Base-by-base conservation (phyloP, 2,888 invertebrate species). In the Nebria brevicollis region DNA sequence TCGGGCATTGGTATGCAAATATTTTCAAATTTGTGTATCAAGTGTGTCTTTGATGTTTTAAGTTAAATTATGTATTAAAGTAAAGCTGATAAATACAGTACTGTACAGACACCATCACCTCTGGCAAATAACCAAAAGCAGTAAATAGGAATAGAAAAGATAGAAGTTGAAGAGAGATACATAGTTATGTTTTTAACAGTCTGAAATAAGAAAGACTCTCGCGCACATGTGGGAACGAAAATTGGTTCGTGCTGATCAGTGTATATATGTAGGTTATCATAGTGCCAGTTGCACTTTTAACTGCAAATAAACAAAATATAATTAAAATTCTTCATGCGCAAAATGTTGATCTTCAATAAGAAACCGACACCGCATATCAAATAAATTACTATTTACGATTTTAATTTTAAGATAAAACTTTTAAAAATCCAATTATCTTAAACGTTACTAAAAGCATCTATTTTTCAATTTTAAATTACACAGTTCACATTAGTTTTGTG, bases 71-170 rank as follows among this genome's bases (percentile, higher is more conserved):
- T 11, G 54, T 54, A 11, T 54, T 54, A 34, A 54, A 54, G 54
- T 54, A 11, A 54, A 54, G 13, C 13, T 11, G 54, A 54, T 54
- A 66, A 65, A 41, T 25, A 54, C 64, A 41, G 65, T 73, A 77
- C 26, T 77, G 11, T 8, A 13, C 26, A 64, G 65, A 54, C 64
- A 65, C 20, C 25, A 43, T 25, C 73, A 26, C 26, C 34, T 2
- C 73, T 78, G 78, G 78, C 78, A 73, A 65, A 11, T 11, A 73
- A 66, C 78, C 78, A 73, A 64, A 41, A 25, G 8, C 26, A 64
- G 20, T 64, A 73, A 65, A 78, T 73, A 78, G 66, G 66, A 78
- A 78, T 73, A 73, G 66, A 68, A 77, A 13, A 54, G 78, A 78
- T 42, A 13, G 8, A 73, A 34, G 66, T 66, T 73, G 66, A 66